Conservation (phyloP, 1,140 invertebrate species). For the Panagrolaimus sp. region DNA sequence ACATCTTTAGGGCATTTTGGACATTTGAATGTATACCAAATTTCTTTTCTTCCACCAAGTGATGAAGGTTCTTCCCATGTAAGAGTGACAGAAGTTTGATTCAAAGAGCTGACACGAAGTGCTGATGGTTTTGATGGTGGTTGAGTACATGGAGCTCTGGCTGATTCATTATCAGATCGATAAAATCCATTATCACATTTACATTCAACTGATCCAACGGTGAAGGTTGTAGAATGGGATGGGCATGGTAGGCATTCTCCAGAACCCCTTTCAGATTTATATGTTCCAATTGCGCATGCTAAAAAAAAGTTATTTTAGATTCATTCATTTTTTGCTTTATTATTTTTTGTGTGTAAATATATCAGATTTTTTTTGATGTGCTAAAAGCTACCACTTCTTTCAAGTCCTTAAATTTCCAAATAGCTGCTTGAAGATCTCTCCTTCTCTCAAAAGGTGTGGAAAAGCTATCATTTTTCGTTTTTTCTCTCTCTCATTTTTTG, state of each 20-base stretch:
- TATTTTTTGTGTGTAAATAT: too few species aligned
- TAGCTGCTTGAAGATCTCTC: too few species aligned
- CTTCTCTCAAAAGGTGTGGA: too few species aligned
- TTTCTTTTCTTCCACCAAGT: slow-evolving; percentile 16
- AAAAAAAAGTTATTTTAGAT: slow-evolving; percentile 19
- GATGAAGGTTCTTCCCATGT: slow-evolving; percentile 18
- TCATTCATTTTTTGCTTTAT: neutral
- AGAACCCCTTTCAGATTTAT: slow-evolving; percentile 29
- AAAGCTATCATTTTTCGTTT: too few species aligned
- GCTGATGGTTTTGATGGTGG: slow-evolving; percentile 24
- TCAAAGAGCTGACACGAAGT: neutral
- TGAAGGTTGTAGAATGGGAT: slow-evolving; percentile 17
- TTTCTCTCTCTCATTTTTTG: too few species aligned
- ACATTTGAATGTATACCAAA: slow-evolving; percentile 28
- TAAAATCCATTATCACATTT: slow-evolving; percentile 34
- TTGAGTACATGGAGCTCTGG: slow-evolving; percentile 16
- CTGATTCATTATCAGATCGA: slow-evolving; percentile 29
- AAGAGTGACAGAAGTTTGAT: slow-evolving; percentile 18
- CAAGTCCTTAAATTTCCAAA: too few species aligned
- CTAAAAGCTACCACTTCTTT: too few species aligned
- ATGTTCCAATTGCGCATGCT: slow-evolving; percentile 43
- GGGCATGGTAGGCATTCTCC: slow-evolving; percentile 39
- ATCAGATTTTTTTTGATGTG: too few species aligned
- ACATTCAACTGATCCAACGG: slow-evolving; percentile 24
- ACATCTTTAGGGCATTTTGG: slow-evolving; percentile 10